Evolutionary conservation across 2,888 invertebrate genomes (phyloP).

Genomic region (Drosophila anceps): DNA sequence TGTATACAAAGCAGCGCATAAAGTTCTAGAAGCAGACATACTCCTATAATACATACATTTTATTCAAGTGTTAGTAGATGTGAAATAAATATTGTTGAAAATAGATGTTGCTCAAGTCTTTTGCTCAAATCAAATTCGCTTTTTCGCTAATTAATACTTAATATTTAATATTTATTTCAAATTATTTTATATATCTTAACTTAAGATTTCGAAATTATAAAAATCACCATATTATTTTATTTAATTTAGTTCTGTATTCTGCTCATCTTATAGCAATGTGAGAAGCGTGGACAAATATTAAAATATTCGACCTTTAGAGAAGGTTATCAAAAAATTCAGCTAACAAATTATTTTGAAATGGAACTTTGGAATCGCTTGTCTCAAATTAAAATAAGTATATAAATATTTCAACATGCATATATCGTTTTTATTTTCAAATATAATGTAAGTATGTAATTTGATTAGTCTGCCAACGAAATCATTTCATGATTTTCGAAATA

Average conservation of each 20-base stretch:
- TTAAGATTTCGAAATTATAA: slow-evolving; percentile 1
- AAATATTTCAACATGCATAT: not conserved
- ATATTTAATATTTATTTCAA: not conserved
- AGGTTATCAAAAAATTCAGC: slow-evolving; percentile 1
- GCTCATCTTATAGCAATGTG: not conserved
- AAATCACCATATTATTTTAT: not conserved
- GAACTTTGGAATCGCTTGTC: not conserved
- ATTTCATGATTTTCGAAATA: not conserved
- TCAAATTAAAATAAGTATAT: not conserved
- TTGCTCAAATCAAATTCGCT: not conserved
- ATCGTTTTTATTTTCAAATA: not conserved
- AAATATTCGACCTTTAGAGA: slow-evolving; percentile 10
- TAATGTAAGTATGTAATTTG: not conserved
- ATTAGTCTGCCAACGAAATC: no score
- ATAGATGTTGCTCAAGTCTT: slow-evolving; percentile 12
- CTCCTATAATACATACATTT: slow-evolving; percentile 20
- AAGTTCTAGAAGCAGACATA: slow-evolving; percentile 27
- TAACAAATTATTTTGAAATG: not conserved
- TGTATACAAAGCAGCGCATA: slow-evolving; percentile 33
- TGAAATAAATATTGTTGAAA: slow-evolving; percentile 68
- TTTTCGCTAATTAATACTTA: not conserved
- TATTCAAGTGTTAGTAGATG: slow-evolving; percentile 69
- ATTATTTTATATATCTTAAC: not conserved
- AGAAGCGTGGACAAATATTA: not conserved
- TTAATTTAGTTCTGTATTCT: not conserved